Evolutionary conservation across 1,140 invertebrate genomes (phyloP), one percentile per base, ranked within the genome.

Genomic region (Nixonia krombeini): DNA sequence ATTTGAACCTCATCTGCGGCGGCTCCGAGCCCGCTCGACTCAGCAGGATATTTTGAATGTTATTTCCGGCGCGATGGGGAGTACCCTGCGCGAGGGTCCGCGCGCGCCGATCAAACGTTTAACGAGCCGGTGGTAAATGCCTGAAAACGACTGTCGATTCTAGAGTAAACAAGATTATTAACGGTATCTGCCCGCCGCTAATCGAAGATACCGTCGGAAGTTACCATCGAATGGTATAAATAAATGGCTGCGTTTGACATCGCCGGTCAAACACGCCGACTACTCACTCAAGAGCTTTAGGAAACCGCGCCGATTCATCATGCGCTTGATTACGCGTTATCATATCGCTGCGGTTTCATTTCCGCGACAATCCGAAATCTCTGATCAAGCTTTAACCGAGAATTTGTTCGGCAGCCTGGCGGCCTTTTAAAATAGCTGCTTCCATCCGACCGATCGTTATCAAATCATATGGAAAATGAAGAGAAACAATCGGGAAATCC

Each of bases 1-100:
- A 84, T 84, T 84, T 79, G 74, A 81, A 81, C 72, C 74, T 82
- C 73, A 80, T 81, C 69, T 76, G 71, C 58, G 69, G 59, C 57
- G 53, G 64, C 62, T 72, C 65, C 69, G 73, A 74, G 70, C 79
- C 61, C 71, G 69, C 69, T 72, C 58, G 13, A 44, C 55, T 62
- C 68, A 46, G 46, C 61, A 52, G 72, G 69, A 73, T 72, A 63
- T 75, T 74, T 72, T 57, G 49, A 71, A 72, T 70, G 53, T 70
- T 72, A 73, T 79, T 75, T 73, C 65, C 70, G 64, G 65, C 55
- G 16, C 56, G 46, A 75, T 62, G 75, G 72, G 72, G 73, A 68
- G 72, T 51, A 72, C 52, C n/a, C 52, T 68, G 58, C 40, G 25
- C 52, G 49, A 66, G 57, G 57, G 62, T 62, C 51, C 37, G 46